A percentile compares a stretch with the other conserved stretches of the same genome.
Evolutionary conservation across 2,797 vertebrate genomes (phyloP).

Genomic region (Thamnophis elegans): DNA sequence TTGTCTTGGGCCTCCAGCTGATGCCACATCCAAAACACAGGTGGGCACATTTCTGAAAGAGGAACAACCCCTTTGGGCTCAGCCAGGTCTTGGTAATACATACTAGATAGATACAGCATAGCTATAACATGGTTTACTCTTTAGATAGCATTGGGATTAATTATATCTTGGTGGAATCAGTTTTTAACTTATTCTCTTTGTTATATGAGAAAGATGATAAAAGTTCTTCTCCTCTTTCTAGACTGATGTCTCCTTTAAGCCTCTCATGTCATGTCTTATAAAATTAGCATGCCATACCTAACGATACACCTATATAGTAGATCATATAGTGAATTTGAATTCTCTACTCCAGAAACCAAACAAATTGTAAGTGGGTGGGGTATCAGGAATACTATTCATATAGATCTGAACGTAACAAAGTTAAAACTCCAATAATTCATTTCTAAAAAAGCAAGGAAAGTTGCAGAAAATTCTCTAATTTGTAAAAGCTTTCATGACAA

Average conservation of each 20-base stretch:
- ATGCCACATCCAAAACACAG: neutral
- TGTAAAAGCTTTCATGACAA: slow-evolving; percentile 1
- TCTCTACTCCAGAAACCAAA: neutral
- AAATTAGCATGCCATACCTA: neutral
- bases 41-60: neutral
- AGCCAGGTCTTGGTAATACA: neutral
- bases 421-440: neutral
- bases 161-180: neutral
- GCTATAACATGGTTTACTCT: neutral
- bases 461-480: neutral
- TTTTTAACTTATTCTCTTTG: neutral
- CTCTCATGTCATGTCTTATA: neutral
- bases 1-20: neutral
- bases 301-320: neutral
- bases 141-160: neutral
- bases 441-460: neutral
- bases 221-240: neutral
- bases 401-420: neutral
- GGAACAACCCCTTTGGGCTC: neutral
- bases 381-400: neutral
- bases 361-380: neutral
- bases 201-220: neutral
- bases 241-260: neutral
- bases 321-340: neutral
- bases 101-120: neutral